Conservation (phyloP, 92 coral and sea anemone genomes). For the Phenganax marumi region DNA sequence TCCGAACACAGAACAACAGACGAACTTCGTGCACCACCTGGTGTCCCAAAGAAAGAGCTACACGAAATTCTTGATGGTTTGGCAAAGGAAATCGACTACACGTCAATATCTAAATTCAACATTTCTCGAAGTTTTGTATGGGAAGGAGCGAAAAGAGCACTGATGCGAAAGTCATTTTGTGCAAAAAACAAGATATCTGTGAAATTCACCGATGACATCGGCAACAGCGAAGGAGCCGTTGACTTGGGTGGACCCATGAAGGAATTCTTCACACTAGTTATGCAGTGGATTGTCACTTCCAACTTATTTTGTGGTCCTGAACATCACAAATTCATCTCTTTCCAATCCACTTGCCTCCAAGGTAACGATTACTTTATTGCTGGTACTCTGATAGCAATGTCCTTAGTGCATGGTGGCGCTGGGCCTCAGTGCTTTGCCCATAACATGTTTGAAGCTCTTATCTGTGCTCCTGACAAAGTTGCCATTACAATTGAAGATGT, state of each 20-base stretch:
- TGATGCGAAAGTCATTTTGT: constrained; percentile 44
- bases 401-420: constrained; percentile 40
- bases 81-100: constrained; percentile 49
- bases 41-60: constrained; percentile 1
- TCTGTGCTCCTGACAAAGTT: constrained; percentile 2
- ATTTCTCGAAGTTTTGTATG: constrained; percentile 65
- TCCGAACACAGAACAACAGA: not conserved
- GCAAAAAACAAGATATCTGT: constrained; percentile 35
- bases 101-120: constrained; percentile 58
- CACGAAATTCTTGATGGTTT: constrained; percentile 44
- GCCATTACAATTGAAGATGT: constrained; percentile 28
- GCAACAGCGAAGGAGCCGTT: constrained; percentile 54
- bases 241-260: constrained; percentile 59
- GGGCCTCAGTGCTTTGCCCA: constrained; percentile 32
- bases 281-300: constrained; percentile 48
- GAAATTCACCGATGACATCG: constrained; percentile 44
- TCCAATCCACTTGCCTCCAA: constrained; percentile 23
- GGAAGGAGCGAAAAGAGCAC: constrained; percentile 72
- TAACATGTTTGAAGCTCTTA: constrained; percentile 33
- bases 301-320: constrained; percentile 56
- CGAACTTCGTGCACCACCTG: not conserved
- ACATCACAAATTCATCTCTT: constrained; percentile 49
- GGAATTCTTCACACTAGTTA: constrained; percentile 44
- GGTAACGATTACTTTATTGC: constrained; percentile 39
- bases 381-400: constrained; percentile 36